Evolutionary conservation across 92 coral and sea anemone species (phyloP).

Genomic region (Siderastrea siderea): DNA sequence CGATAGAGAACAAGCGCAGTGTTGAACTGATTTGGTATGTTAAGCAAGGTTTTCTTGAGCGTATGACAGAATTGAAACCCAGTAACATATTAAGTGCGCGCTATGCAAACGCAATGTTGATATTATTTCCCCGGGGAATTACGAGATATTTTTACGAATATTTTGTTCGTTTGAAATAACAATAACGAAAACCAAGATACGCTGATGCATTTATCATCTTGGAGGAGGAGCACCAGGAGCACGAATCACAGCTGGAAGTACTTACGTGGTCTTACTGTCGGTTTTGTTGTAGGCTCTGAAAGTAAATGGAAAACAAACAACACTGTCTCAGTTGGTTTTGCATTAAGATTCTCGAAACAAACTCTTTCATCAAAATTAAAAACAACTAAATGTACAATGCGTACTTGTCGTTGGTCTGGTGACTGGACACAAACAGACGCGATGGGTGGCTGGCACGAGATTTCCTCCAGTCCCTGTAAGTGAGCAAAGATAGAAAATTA

Average conservation of each 20-base stretch:
- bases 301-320: background rate
- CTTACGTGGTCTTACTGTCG: constrained; percentile 60
- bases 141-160: no score
- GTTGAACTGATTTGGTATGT: no score
- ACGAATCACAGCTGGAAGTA: background rate
- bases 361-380: background rate
- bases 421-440: constrained; percentile 77
- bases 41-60: no score
- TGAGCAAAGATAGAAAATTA: background rate
- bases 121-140: no score
- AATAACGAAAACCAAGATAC: no score
- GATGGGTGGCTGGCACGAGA: constrained; percentile 71
- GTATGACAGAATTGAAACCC: no score
- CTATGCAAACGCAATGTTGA: no score
- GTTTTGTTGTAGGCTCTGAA: constrained; percentile 47
- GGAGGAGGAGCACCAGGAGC: no score
- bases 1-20: no score
- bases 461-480: constrained; percentile 79
- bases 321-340: background rate
- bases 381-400: background rate
- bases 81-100: no score
- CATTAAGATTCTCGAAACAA: background rate
- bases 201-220: no score
- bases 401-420: constrained; percentile 58
- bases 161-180: no score